Evolutionary conservation across 2,888 invertebrate species (phyloP).

Genomic region (Pseudococcus viburni): DNA sequence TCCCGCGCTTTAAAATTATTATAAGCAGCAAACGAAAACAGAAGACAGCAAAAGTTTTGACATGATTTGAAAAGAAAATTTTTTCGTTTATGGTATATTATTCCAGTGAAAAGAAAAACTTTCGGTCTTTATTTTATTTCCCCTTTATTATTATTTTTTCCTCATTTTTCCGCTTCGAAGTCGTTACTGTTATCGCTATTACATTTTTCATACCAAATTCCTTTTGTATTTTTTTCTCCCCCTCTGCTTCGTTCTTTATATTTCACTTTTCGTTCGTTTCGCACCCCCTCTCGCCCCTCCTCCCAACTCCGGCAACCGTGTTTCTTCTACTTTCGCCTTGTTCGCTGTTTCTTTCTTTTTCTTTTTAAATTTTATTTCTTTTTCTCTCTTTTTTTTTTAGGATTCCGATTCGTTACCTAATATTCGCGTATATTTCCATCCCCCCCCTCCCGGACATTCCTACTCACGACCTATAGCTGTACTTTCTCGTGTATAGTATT

Average conservation of each 20-base stretch:
- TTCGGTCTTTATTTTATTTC: slow-evolving; percentile 53
- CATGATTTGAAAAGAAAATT: slow-evolving; percentile 53
- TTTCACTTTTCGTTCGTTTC: slow-evolving; percentile 17
- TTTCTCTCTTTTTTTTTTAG: neutral
- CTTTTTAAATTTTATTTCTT: slow-evolving; percentile 15
- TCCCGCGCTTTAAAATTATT: slow-evolving; percentile 9
- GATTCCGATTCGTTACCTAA: slow-evolving; percentile 51
- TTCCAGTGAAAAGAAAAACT: slow-evolving; percentile 53
- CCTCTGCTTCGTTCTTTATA: neutral
- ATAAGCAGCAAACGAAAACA: slow-evolving; percentile 47
- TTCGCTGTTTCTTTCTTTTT: neutral
- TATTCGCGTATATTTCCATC: slow-evolving; percentile 6
- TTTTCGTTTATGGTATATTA: slow-evolving; percentile 53
- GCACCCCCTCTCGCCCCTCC: neutral
- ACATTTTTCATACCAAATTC: slow-evolving; percentile 52
- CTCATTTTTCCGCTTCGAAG: slow-evolving; percentile 50
- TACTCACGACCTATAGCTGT: neutral
- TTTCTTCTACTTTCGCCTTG: neutral
- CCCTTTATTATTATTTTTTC: slow-evolving; percentile 53
- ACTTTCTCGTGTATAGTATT: neutral
- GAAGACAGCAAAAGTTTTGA: slow-evolving; percentile 51
- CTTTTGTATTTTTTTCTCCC: slow-evolving; percentile 21
- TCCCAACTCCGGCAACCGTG: neutral
- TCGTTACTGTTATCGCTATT: slow-evolving; percentile 53
- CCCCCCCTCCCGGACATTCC: neutral